A percentile compares a stretch with the other conserved stretches of the same genome.
Conservation (phyloP, 2,113 vertebrate genomes). For the Dipodomys ordii region DNA sequence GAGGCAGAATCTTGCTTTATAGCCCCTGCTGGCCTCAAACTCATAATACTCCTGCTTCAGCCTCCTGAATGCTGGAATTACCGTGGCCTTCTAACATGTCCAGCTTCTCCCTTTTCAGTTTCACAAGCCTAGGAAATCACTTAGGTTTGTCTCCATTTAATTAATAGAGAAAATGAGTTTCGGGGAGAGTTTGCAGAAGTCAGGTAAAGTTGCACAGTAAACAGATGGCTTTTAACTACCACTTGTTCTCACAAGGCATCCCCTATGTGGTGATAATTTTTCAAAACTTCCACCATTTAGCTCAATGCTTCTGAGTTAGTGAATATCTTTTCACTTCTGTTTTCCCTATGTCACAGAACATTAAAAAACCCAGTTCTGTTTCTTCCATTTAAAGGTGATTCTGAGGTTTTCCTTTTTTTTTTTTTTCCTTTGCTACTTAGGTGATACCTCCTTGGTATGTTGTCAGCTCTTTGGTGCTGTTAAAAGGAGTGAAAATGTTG, state of each 20-base stretch:
- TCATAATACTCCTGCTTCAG: background rate
- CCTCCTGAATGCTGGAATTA: background rate
- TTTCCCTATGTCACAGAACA: background rate
- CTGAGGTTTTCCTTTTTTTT: background rate
- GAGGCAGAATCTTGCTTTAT: background rate
- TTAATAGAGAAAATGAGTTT: background rate
- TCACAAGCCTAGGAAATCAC: background rate
- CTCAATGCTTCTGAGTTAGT: background rate
- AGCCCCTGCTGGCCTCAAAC: background rate
- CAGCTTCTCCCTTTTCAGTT: background rate
- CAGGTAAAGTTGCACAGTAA: background rate
- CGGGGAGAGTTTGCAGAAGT: background rate
- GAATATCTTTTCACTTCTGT: background rate
- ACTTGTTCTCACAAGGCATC: constrained; percentile 7
- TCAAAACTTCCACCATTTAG: background rate
- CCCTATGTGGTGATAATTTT: background rate
- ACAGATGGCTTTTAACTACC: background rate
- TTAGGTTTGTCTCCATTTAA: background rate
- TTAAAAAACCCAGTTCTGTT: background rate
- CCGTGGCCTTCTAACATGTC: background rate
- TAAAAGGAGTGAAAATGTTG: constrained; percentile 15
- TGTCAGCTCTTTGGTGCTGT: background rate
- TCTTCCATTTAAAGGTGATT: background rate
- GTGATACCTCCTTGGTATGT: constrained; percentile 34
- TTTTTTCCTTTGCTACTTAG: background rate